phyloP scores from a whole-genome alignment of 2,797 vertebrate species.

The Cyprinodon diabolis region DNA sequence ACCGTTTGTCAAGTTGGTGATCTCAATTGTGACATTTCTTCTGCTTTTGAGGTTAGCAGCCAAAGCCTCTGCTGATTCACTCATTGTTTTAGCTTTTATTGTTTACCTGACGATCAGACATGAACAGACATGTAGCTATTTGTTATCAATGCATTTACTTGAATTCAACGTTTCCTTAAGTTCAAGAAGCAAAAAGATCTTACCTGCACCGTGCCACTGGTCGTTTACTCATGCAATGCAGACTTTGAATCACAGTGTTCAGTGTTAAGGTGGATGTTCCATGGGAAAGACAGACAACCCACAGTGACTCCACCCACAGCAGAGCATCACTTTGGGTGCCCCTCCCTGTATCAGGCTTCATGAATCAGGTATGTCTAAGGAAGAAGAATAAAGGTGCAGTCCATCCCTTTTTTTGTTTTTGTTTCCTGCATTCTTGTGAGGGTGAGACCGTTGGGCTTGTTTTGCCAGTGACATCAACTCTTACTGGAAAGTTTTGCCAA shows the following conservation, averaged over 20 bases:
- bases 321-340: neutral
- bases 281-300: slow-evolving; percentile 30
- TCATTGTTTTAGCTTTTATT: slow-evolving; percentile 40
- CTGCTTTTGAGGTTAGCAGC: slow-evolving; percentile 50
- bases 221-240: slow-evolving; percentile 2
- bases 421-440: too few species aligned
- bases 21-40: slow-evolving; percentile 72
- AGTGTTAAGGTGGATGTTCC: neutral
- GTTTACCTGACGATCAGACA: slow-evolving; percentile 15
- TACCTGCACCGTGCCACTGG: slow-evolving; percentile 48
- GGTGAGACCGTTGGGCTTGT: neutral
- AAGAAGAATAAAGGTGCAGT: slow-evolving; percentile 9
- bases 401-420: too few species aligned
- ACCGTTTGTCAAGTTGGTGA: slow-evolving; percentile 61
- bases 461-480: accelerated
- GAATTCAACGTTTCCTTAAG: neutral
- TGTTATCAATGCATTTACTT: neutral
- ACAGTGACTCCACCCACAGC: slow-evolving; percentile 43
- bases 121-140: neutral
- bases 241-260: slow-evolving; percentile 20
- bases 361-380: neutral
- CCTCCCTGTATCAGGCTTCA: neutral
- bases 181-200: slow-evolving; percentile 3
- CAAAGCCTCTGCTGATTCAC: slow-evolving; percentile 64
- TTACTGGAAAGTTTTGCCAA: neutral